Conservation (phyloP, 1,140 invertebrate genomes). For the Bombus superbus region DNA sequence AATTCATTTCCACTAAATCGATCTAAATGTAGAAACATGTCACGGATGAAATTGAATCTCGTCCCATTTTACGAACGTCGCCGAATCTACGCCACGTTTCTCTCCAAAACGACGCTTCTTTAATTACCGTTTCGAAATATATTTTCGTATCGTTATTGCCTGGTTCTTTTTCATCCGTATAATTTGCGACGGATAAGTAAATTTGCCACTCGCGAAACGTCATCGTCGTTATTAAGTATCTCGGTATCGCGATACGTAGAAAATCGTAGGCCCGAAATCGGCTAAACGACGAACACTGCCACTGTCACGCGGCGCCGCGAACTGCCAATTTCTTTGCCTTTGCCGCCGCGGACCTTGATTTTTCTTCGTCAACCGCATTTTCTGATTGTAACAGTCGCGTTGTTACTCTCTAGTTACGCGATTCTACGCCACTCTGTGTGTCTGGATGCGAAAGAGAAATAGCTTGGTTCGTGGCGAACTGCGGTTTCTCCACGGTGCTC, state of each 20-base stretch:
- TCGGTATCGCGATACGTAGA: neutral
- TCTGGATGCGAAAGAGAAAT: constrained; percentile 15
- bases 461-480: constrained; percentile 6
- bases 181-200: neutral
- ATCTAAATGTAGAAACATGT: neutral
- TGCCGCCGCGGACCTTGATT: constrained; percentile 26
- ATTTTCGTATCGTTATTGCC: neutral
- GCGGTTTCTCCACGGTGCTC: constrained; percentile 26
- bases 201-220: too few relatives aligned
- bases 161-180: neutral
- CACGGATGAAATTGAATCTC: too few relatives aligned
- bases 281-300: neutral
- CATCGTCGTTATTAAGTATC: neutral
- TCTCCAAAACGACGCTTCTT: neutral
- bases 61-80: neutral
- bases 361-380: constrained; percentile 26
- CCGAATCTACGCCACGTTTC: neutral
- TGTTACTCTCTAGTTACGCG: constrained; percentile 44
- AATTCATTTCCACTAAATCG: neutral
- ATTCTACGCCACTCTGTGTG: neutral
- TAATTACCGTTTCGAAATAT: neutral
- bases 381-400: constrained; percentile 13
- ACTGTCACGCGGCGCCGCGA: neutral
- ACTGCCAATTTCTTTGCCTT: neutral
- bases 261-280: neutral